Evolutionary conservation across 2,797 vertebrate genomes (phyloP).

Genomic region (Eulemur rubriventer): DNA sequence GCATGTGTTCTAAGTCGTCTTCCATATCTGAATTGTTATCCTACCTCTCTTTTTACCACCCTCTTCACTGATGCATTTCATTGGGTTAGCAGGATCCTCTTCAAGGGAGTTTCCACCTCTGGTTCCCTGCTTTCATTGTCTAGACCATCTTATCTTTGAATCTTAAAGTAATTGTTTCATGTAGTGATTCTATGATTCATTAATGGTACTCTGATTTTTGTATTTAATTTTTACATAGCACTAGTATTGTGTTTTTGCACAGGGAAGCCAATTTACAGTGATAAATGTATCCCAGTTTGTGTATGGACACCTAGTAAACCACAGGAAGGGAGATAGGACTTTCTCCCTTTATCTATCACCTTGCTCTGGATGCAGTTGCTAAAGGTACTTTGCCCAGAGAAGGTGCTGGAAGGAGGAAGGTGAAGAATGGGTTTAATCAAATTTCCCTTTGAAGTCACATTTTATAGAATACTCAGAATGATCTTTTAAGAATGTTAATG

Average conservation of each 20-base stretch:
- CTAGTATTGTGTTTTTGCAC: not conserved
- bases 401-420: not conserved
- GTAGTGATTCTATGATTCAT: not conserved
- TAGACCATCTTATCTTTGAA: not conserved
- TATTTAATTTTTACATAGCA: not conserved
- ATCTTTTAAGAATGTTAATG: not conserved
- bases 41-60: not conserved
- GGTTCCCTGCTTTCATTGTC: not conserved
- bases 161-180: not conserved
- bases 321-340: not conserved
- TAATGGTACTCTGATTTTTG: not conserved
- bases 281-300: not conserved
- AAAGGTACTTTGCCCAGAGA: not conserved
- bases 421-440: not conserved
- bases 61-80: not conserved
- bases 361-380: not conserved
- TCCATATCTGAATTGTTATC: not conserved
- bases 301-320: not conserved
- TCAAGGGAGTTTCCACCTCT: not conserved
- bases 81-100: not conserved
- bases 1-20: not conserved
- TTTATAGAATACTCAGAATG: not conserved
- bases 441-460: not conserved
- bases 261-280: not conserved
- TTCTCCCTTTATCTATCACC: not conserved